Base-by-base conservation (phyloP, 2,888 invertebrate species). In the Sinelater perroti region DNA sequence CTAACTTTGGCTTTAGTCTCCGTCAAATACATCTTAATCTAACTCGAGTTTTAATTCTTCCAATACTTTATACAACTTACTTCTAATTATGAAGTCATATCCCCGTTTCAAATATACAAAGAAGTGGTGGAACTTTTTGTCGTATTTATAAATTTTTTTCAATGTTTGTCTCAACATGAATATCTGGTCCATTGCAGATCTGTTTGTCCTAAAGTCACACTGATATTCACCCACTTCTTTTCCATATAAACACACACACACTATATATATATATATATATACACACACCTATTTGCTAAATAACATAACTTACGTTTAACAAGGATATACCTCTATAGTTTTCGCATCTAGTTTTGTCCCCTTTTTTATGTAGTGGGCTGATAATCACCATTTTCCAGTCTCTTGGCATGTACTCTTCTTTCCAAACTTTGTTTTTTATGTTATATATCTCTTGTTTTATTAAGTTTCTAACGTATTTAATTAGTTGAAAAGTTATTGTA, bases 51-150 rank as follows among this genome's bases (percentile, higher is more conserved):
- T 31, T 31, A 31, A 31, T 11, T 31, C 31, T 31, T 31, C 31
- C 31, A 31, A 2, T 31, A 11, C 31, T 31, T 3, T 14, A 31
- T 44, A 36, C 11, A 58, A 40, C n/a, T 56, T 33, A 8, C 26
- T 26, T 44, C 58, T 33, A 10, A 55, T 54, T 11, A 58, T 24
- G 4, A 36, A 53, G 18, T 57, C 54, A 30, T 56, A 58, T n/a
- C 40, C 38, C 13, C 21, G 55, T 33, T 45, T 51, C 31, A 60
- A 60, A 24, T 60, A 51, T 16, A 60, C 26, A 42, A 60, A 60
- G 35, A 55, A 38, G 21, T 24, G 20, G 28, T 45, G 28, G 6
- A 18, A 18, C 20, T 51, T 18, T 16, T 20, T 44, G 6, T 49
- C 45, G 14, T 52, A 46, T 33, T 38, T 50, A 28, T 17, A 28